Base-by-base conservation (phyloP, 2,113 vertebrate species). In the Pterocles burchelli region DNA sequence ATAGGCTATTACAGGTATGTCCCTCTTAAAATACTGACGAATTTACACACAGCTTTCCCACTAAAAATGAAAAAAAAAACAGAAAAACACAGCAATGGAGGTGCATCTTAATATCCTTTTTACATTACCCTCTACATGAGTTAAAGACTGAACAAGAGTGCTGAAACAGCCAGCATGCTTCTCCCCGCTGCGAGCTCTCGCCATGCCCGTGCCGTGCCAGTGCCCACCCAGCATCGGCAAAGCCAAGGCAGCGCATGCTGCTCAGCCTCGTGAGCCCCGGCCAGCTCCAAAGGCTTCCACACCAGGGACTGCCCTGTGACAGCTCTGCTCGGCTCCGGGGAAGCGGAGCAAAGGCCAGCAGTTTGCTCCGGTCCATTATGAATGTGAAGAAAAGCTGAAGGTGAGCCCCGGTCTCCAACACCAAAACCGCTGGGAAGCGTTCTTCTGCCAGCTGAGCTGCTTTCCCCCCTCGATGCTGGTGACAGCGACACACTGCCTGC, bases 401-500 rank as follows among this genome's bases (percentile, higher is more conserved):
- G 28, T 16, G 36, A 46, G 33, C 36, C 29, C 48, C 6, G 17
- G 26, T 6, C 43, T 67, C 25, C 59, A 26, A 52, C 48, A 76
- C 36, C 54, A 62, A 41, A 51, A 41, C 19, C 1, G 2, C 22
- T 4, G 13, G 26, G 38, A 41, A 33, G 5, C 3, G 19, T 43
- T 22, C 7, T 46, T 70, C 57, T 49, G 25, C 28, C 28, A 13
- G 46, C 34, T 51, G 34, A 54, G 52, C 38, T 34, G 13, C 31
- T 25, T 13, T 24, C 26, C 24, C 34, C 48, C 33, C 33, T 19
- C 3, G 10, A 29, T 29, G 22, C 8, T 31, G 59, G 13, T 16
- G 41, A 10, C 1, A 65, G 55, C 7, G 1, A 36, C 2, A 24
- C 0, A 1, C 34, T 6, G 15, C 13, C 65, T 29, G 18, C 48